Evolutionary conservation across 2,888 invertebrate species (phyloP), one percentile per base, ranked within the genome.

Genomic region (Anoplius nigerrimus): DNA sequence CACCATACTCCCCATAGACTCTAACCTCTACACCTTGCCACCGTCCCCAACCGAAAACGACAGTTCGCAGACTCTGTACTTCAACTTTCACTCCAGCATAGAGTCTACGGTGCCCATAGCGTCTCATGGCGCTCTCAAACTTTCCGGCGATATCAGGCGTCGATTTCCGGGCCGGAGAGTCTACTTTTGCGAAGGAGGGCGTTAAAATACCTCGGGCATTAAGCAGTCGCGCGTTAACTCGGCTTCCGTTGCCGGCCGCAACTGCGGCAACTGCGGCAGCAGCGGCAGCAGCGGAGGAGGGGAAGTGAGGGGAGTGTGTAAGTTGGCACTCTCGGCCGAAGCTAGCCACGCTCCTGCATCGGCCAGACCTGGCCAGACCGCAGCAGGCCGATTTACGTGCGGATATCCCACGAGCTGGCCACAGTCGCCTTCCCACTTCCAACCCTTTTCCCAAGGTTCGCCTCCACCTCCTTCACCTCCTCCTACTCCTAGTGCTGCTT

Each of bases 201-300:
- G 46, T 46, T 66, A 18, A 55, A 66, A 54, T 53, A 43, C 48
- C 65, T 24, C 6, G 59, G 20, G 52, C 58, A 69, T 71, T 71
- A 71, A 69, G 62, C 71, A 65, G 71, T 69, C 62, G 69, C 22
- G 27, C 62, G 69, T 62, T 61, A 52, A 71, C 62, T 62, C 55
- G 43, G 62, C 70, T 70, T 70, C 58, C 58, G 58, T 20, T 46
- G 58, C 21, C 46, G 22, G 46, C 24, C 43, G 58, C 24, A 58
- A 69, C 58, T 45, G 42, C 27, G 45, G 43, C 24, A 27, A 27
- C 27, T 16, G 22, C 22, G 45, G 21, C 8, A 11, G 57, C n/a
- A n/a, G n/a, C n/a, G n/a, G n/a, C n/a, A 24, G 58, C 15, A 43
- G 8, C 34, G 34, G 34, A 34, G 34, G 11, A n/a, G n/a, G n/a